phyloP scores from a whole-genome alignment of 2,888 invertebrate genomes.

The Melanchra persicariae region DNA sequence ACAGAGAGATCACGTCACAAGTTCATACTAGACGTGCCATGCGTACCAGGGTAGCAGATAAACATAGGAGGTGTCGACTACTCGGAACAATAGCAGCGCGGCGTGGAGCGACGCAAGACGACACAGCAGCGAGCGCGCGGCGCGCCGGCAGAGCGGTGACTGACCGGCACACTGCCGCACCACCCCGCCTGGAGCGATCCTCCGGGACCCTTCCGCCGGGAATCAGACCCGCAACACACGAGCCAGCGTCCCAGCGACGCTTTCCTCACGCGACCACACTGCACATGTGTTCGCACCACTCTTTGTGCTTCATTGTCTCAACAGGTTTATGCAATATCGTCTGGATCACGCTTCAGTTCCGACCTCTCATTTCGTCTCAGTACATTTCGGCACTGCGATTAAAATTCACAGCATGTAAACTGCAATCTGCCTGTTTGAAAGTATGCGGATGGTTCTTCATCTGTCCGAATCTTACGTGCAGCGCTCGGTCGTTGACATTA shows the following conservation, averaged over 20 bases:
- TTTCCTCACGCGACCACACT: constrained; percentile 75
- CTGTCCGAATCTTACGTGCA: constrained; percentile 62
- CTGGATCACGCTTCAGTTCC: constrained; percentile 51
- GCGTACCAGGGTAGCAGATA: constrained; percentile 81
- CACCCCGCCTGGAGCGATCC: constrained; percentile 86
- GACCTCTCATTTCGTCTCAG: constrained; percentile 53
- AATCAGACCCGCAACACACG: constrained; percentile 80
- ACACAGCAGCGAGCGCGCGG: constrained; percentile 83
- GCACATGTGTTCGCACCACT: constrained; percentile 74
- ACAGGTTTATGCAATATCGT: constrained; percentile 67
- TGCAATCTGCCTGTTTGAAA: constrained; percentile 60
- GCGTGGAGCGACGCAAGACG: constrained; percentile 70
- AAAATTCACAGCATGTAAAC: constrained; percentile 65
- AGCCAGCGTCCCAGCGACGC: constrained; percentile 67
- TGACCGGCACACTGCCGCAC: constrained; percentile 90
- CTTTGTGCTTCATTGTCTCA: constrained; percentile 72
- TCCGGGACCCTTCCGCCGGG: constrained; percentile 88
- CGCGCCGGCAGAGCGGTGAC: constrained; percentile 89
- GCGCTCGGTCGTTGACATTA: constrained; percentile 63
- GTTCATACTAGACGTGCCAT: constrained; percentile 82
- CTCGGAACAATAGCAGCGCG: constrained; percentile 78
- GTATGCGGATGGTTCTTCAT: constrained; percentile 64
- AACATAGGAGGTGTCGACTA: constrained; percentile 79
- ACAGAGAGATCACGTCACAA: constrained; percentile 79
- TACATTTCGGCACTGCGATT: constrained; percentile 52